A percentile compares a stretch with the other conserved stretches of the same genome.
These are phyloP conservation scores for Beris morrisii DNA, from an alignment of 2,888 invertebrate genomes.

Conservation along the genomic window DNA sequence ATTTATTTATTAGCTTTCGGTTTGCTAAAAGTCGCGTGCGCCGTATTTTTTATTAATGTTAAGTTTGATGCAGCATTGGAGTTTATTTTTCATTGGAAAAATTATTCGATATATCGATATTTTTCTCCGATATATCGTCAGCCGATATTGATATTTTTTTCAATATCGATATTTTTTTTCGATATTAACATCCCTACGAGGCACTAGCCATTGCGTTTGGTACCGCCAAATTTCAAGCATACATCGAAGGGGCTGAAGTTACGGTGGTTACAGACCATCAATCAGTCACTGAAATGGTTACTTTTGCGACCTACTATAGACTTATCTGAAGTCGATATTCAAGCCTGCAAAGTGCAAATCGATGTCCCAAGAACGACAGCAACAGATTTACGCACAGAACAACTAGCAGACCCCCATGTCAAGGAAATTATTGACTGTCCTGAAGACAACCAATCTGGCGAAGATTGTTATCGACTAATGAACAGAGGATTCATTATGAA, in stretches of 20 bases:
- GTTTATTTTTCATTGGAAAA: no score
- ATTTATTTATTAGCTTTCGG: no score
- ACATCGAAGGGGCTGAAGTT: conserved; percentile 48
- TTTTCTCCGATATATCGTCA: no score
- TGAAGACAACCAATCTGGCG: not conserved
- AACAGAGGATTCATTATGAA: not conserved
- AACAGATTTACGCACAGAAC: not conserved
- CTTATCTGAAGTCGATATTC: no score
- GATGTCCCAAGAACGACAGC: not conserved
- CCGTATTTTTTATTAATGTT: no score
- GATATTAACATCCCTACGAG: no score
- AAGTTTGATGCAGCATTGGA: no score
- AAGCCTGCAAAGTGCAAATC: not conserved
- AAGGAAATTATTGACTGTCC: not conserved
- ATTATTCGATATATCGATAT: no score
- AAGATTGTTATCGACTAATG: not conserved
- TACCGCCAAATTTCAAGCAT: conserved; percentile 51
- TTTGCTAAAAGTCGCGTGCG: no score
- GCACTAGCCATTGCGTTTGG: conserved; percentile 45
- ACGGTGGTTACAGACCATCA: conserved; percentile 15
- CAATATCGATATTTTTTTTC: no score
- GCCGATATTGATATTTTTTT: no score
- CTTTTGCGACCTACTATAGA: not conserved
- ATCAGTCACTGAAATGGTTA: no score
- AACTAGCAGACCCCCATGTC: not conserved